Percentiles rank a stretch among this genome's conserved stretches.
phyloP scores from a whole-genome alignment of 2,888 invertebrate genomes.

The Tachystola acroxantha region DNA sequence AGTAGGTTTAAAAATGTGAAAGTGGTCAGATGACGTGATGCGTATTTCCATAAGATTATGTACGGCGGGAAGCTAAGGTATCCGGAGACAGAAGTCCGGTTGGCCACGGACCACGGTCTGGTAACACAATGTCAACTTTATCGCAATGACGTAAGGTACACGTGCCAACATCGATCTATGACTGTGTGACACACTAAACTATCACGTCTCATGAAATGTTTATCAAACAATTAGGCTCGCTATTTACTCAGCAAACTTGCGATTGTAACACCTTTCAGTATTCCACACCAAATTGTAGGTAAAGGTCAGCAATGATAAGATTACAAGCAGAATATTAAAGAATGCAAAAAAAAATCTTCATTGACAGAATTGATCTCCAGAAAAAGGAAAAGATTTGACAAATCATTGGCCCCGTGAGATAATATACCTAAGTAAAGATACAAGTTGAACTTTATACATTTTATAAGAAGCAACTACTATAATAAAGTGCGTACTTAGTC shows the following conservation, averaged over 20 bases:
- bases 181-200: conserved; percentile 9
- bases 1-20: conserved; percentile 42
- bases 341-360: no score
- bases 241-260: conserved; percentile 1
- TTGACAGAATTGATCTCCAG: no score
- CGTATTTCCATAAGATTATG: conserved; percentile 33
- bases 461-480: no score
- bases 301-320: conserved; percentile 1
- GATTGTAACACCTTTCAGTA: background rate
- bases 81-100: conserved; percentile 4
- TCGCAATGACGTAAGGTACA: background rate
- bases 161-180: background rate
- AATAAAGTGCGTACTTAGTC: no score
- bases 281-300: conserved; percentile 2
- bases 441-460: no score
- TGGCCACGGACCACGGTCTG: no score
- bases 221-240: conserved; percentile 5
- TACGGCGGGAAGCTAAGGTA: background rate
- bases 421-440: no score
- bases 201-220: conserved; percentile 10
- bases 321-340: no score
- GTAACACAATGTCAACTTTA: no score
- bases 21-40: conserved; percentile 41
- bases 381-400: no score
- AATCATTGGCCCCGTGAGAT: no score